Conservation (phyloP, 2,113 vertebrate genomes). For the Scomber japonicus region DNA sequence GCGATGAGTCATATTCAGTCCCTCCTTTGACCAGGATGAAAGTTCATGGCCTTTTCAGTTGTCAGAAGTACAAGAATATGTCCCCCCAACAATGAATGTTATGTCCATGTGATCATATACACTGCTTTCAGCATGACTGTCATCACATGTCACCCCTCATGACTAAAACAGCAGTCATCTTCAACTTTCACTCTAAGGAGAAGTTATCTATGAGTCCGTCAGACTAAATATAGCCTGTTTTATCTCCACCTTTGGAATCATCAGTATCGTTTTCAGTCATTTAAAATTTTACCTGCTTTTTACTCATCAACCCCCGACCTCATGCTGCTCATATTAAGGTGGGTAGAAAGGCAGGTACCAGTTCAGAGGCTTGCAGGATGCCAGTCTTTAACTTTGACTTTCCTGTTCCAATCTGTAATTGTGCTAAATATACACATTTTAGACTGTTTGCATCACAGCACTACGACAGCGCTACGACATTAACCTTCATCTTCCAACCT, state of each 20-base stretch:
- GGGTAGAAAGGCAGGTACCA: not conserved
- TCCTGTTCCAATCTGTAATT: not conserved
- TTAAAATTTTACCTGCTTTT: constrained; percentile 9
- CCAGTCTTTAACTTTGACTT: constrained; percentile 10
- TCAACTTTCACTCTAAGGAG: constrained; percentile 44
- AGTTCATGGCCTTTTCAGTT: constrained; percentile 45
- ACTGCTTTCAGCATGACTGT: constrained; percentile 17
- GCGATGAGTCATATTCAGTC: constrained; percentile 25
- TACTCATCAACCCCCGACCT: not conserved
- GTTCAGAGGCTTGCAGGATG: not conserved
- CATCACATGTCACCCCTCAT: constrained; percentile 54
- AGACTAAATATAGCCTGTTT: constrained; percentile 15
- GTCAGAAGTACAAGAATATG: constrained; percentile 31
- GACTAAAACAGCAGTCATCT: constrained; percentile 38
- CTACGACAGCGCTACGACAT: constrained; percentile 27
- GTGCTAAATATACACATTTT: constrained; percentile 24
- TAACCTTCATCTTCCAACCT: constrained; percentile 19
- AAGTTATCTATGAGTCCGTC: constrained; percentile 19
- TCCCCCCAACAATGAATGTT: constrained; percentile 3
- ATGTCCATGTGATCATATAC: constrained; percentile 44
- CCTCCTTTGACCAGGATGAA: constrained; percentile 8
- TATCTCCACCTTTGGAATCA: constrained; percentile 11
- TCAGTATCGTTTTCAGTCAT: not conserved
- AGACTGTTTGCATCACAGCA: constrained; percentile 21
- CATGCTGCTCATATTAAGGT: not conserved